phyloP scores from a whole-genome alignment of 2,113 vertebrate species.

The Brienomyrus longianalis region DNA sequence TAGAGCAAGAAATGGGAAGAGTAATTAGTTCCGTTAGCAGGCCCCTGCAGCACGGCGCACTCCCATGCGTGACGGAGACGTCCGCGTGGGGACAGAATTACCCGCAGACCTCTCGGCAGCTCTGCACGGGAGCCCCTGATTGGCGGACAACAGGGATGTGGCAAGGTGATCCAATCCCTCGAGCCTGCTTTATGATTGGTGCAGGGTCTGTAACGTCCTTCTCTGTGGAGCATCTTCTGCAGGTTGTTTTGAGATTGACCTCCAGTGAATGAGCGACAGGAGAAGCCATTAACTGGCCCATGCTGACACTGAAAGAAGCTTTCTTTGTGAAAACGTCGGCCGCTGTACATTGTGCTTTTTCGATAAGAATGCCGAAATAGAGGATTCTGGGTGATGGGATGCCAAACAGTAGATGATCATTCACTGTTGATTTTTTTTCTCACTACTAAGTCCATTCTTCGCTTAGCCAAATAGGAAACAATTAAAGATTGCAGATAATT shows the following conservation, averaged over 20 bases:
- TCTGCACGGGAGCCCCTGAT: neutral
- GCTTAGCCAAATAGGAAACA: neutral
- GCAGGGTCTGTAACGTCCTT: neutral
- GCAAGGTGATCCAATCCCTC: neutral
- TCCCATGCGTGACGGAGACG: neutral
- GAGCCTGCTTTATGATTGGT: neutral
- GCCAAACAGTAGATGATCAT: neutral
- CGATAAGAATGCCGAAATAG: neutral
- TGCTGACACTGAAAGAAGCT: neutral
- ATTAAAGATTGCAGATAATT: slow-evolving; percentile 13
- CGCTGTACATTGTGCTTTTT: neutral
- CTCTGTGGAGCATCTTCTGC: neutral
- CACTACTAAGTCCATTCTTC: neutral
- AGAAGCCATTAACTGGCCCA: neutral
- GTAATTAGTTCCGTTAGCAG: neutral
- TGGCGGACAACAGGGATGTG: neutral
- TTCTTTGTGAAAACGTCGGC: neutral
- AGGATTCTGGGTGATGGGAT: neutral
- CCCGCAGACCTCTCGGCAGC: neutral
- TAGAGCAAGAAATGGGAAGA: neutral
- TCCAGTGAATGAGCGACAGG: neutral
- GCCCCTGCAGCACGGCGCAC: neutral
- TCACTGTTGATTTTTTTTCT: neutral
- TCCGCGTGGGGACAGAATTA: neutral
- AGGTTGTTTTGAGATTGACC: neutral